phyloP scores from a whole-genome alignment of 2,797 vertebrate species.

The Sebastes flavidus region DNA sequence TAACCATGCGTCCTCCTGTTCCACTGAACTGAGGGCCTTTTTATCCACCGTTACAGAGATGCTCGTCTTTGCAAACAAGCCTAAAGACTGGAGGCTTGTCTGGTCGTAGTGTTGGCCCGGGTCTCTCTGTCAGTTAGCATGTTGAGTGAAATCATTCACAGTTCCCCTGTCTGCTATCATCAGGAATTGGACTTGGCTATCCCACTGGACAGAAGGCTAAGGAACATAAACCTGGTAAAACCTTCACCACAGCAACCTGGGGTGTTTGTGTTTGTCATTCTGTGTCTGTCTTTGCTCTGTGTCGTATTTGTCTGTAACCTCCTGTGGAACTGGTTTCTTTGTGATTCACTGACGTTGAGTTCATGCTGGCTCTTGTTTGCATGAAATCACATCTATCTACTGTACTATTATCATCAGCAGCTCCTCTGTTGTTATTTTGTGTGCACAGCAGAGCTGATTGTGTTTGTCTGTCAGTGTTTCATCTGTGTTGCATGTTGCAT shows the following conservation, averaged over 20 bases:
- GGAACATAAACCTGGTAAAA: constrained; percentile 56
- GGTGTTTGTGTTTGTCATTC: constrained; percentile 7
- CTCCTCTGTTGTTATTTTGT: not conserved
- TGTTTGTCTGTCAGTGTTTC: not conserved
- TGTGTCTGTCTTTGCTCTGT: not conserved
- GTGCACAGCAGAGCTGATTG: not conserved
- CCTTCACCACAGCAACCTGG: not conserved
- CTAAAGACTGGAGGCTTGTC: not conserved
- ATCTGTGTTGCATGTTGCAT: constrained; percentile 45
- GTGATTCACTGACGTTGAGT: not conserved
- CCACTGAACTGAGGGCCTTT: not conserved
- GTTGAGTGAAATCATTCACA: not conserved
- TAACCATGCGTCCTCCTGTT: not conserved
- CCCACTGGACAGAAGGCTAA: constrained; percentile 21
- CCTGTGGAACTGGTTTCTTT: not conserved
- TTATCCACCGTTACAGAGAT: not conserved
- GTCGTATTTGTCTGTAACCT: not conserved
- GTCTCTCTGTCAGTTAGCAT: not conserved
- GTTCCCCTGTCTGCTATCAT: constrained; percentile 8
- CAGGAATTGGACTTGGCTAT: constrained; percentile 19
- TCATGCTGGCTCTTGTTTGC: constrained; percentile 6
- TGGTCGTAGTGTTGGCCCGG: not conserved
- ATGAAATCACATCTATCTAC: constrained; percentile 11
- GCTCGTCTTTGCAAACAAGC: not conserved
- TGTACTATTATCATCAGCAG: not conserved